A percentile compares a stretch with the other conserved stretches of the same genome.
phyloP scores from a whole-genome alignment of 2,888 invertebrate species.

The Mimas tiliae region DNA sequence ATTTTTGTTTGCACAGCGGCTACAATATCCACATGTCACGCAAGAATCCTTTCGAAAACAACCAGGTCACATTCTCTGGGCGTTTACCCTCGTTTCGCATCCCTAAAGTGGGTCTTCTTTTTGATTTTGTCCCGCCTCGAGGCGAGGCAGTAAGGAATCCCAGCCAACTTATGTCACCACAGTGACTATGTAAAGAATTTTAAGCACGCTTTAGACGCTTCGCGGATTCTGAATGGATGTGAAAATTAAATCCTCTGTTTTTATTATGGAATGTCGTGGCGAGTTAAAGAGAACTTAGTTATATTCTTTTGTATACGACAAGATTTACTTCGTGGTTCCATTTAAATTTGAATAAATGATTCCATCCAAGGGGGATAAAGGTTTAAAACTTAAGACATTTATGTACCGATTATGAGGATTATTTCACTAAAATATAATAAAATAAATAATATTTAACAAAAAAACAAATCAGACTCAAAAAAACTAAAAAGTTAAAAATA shows the following conservation, averaged over 20 bases:
- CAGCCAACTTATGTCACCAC: background rate
- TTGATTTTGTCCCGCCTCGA: background rate
- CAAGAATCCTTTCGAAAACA: slow-evolving; percentile 17
- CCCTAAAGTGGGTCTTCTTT: background rate
- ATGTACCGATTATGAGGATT: too few species aligned
- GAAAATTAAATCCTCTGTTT: background rate
- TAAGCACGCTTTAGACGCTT: background rate
- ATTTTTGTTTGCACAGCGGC: background rate
- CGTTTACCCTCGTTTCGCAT: background rate
- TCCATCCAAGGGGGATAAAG: too few species aligned
- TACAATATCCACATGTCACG: background rate
- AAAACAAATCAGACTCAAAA: too few species aligned
- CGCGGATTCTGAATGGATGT: background rate
- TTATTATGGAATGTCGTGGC: background rate
- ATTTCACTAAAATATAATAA: too few species aligned
- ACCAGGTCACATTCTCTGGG: slow-evolving; percentile 19
- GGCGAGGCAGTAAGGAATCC: background rate
- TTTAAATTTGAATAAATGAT: too few species aligned
- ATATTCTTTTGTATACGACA: too few species aligned
- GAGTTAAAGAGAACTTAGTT: background rate
- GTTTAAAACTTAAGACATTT: too few species aligned
- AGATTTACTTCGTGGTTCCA: too few species aligned
- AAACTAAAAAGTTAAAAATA: too few species aligned
- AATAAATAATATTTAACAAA: too few species aligned
- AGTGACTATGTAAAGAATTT: slow-evolving; percentile 16